These are phyloP conservation scores for Drosophila suzukii DNA, from an alignment of 1,140 invertebrate genomes.

Conservation along the genomic window DNA sequence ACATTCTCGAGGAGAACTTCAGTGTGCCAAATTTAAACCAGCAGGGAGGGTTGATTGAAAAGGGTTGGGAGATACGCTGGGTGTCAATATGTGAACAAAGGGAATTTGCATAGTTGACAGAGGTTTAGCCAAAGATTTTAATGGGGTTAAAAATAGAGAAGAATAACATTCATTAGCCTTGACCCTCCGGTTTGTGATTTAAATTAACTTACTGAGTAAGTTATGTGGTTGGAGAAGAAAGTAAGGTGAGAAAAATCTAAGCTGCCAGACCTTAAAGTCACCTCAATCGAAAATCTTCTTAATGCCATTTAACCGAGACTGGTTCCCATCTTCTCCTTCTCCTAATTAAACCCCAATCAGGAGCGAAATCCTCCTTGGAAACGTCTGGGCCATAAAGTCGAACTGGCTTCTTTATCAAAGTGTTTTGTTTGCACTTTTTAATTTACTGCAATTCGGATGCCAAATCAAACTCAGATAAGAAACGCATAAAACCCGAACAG, in stretches of 20 bases:
- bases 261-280: not conserved
- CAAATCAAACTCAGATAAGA: conserved; percentile 76
- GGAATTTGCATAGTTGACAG: conserved; percentile 48
- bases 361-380: not conserved
- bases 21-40: conserved; percentile 41
- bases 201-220: conserved; percentile 23
- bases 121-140: not conserved
- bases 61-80: conserved; percentile 14
- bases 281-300: conserved; percentile 14
- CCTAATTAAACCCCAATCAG: conserved; percentile 24
- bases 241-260: too few relatives aligned
- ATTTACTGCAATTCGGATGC: conserved; percentile 79
- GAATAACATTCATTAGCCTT: conserved; percentile 51
- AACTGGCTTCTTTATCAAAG: conserved; percentile 59
- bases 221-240: too few relatives aligned
- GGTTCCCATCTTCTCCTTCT: not conserved
- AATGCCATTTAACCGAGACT: conserved; percentile 3
- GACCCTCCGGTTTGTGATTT: conserved; percentile 30
- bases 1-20: not conserved
- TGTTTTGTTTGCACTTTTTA: conserved; percentile 82
- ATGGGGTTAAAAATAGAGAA: not conserved
- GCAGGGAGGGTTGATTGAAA: conserved; percentile 34
- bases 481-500: conserved; percentile 61
- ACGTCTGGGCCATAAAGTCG: conserved; percentile 56
- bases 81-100: conserved; percentile 57